Base-by-base conservation (phyloP, 2,888 invertebrate species). In the Odontocolon sp. region DNA sequence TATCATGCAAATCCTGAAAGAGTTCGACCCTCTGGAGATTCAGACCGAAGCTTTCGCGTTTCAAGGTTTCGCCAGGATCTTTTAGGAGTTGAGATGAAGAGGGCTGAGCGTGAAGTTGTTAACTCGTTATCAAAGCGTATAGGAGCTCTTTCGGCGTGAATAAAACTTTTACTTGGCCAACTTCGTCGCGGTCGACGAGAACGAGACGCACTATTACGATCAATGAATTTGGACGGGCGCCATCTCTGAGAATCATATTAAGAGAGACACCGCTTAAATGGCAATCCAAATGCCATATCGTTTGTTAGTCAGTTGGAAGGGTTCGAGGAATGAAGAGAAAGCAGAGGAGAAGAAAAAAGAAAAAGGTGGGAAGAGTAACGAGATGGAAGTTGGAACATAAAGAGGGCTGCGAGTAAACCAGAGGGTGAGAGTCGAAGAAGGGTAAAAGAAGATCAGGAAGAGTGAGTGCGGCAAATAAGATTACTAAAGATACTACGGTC, bases 141-240 rank as follows among this genome's bases (percentile, higher is more conserved):
- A 38, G 23, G 21, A 23, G 57, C 47, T 50, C 40, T 56, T 57
- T 50, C 33, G 14, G 9, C 64, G 64, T 26, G 56, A 40, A 47
- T 38, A 23, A 50, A 64, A 75, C 57, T 40, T 73, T 75, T 42
- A 33, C 47, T 50, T 42, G 21, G 54, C 28, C 56, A 36, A 36
- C 38, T 36, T 50, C 59, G 28, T 69, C 57, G 33, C 47, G 28
- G 36, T 16, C 16, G 56, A 23, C 36, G 68, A 57, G 45, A 36
- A n/a, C 3, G 52, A 63, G 63, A 56, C 63, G 63, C 61, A 64
- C 70, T 83, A 82, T 83, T 79, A 79, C 84, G 86, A 87, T 87
- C 85, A 84, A 87, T 84, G 83, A 84, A 83, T 81, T 86, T 86
- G 86, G 85, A 86, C 83, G 79, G 77, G 50, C 80, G 85, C 87